Evolutionary conservation across 1,140 invertebrate genomes (phyloP).

Genomic region (Drosophila repleta): DNA sequence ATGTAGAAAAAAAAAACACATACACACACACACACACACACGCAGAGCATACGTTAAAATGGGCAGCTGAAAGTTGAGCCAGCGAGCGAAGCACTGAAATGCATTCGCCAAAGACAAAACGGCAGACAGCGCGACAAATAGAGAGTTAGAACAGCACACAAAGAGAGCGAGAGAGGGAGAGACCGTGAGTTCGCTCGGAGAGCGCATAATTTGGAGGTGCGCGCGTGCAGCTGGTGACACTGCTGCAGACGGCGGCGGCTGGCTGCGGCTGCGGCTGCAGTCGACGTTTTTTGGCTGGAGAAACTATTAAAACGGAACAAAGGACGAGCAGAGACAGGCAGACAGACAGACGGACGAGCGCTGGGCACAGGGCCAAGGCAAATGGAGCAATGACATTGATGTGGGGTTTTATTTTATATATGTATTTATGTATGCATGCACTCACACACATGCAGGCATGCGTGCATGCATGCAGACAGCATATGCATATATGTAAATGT

Average conservation of each 20-base stretch:
- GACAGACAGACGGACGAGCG: conserved; percentile 11
- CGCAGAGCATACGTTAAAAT: conserved; percentile 18
- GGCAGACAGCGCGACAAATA: conserved; percentile 4
- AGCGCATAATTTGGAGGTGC: conserved; percentile 29
- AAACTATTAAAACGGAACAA: conserved; percentile 50
- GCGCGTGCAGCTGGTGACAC: conserved; percentile 71
- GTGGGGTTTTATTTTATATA: conserved; percentile 6
- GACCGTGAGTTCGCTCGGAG: not conserved
- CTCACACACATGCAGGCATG: not conserved
- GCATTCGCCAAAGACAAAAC: conserved; percentile 49
- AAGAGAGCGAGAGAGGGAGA: not conserved
- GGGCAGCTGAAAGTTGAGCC: conserved; percentile 48
- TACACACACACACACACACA: conserved; percentile 12
- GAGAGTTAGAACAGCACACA: conserved; percentile 1
- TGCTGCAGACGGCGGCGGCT: conserved; percentile 12
- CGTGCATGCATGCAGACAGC: too few relatives aligned
- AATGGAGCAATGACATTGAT: conserved; percentile 64
- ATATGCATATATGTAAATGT: not conserved
- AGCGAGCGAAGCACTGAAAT: conserved; percentile 36
- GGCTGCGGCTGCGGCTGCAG: conserved; percentile 12
- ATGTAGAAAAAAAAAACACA: conserved; percentile 5
- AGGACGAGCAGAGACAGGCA: conserved; percentile 21
- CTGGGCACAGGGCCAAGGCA: conserved; percentile 72
- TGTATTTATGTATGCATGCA: not conserved
- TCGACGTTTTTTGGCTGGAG: conserved; percentile 34